Percentiles rank a stretch among this genome's conserved stretches.
Evolutionary conservation across 2,888 invertebrate genomes (phyloP).

Genomic region (Lithodes maja): DNA sequence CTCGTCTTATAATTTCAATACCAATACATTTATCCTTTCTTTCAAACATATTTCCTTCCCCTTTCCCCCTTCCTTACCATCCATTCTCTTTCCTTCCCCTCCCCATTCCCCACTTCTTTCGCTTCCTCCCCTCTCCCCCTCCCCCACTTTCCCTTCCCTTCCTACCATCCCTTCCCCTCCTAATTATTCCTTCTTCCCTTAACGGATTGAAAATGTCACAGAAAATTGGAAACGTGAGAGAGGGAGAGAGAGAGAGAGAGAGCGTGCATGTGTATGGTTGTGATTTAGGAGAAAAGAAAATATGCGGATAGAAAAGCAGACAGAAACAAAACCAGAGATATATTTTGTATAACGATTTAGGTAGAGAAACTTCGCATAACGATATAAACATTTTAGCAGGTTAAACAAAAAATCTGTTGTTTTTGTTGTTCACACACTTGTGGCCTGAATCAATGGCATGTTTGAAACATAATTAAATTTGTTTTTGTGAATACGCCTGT

Average conservation of each 20-base stretch:
- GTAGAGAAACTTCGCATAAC: too few species aligned
- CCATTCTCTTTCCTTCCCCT: not conserved
- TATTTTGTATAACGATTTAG: too few species aligned
- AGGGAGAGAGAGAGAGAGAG: not conserved
- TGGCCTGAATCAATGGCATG: too few species aligned
- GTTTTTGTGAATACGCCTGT: too few species aligned
- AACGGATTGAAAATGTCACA: not conserved
- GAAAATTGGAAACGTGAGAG: constrained; percentile 2
- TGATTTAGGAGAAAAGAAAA: too few species aligned
- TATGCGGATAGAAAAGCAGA: too few species aligned
- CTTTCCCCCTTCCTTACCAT: not conserved
- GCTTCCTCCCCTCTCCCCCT: not conserved
- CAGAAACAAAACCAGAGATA: too few species aligned
- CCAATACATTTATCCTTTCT: not conserved
- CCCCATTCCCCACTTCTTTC: not conserved
- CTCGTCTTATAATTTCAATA: not conserved
- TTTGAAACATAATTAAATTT: too few species aligned
- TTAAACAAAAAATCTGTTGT: too few species aligned
- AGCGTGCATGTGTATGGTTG: too few species aligned
- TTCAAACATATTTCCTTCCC: not conserved
- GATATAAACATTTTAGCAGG: too few species aligned
- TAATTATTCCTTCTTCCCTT: not conserved
- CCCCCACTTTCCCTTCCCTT: not conserved
- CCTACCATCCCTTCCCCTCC: not conserved
- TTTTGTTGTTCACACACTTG: too few species aligned